phyloP scores from a whole-genome alignment of 2,113 vertebrate genomes.

The Melanostigma gelatinosum region DNA sequence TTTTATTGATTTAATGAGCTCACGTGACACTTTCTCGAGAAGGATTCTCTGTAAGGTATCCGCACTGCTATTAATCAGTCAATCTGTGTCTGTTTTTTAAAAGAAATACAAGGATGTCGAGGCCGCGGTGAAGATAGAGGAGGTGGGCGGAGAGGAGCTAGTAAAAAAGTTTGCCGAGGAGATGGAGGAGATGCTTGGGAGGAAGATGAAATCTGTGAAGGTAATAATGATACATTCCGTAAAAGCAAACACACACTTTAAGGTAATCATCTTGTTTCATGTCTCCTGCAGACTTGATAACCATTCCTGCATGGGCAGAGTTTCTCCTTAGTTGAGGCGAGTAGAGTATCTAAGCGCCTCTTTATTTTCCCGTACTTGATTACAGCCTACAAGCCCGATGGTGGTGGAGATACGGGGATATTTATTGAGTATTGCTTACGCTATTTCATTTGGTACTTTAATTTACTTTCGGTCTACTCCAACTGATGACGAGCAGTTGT shows the following conservation, averaged over 20 bases:
- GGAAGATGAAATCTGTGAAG: slow-evolving; percentile 95
- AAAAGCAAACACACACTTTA: background rate
- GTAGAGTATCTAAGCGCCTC: no score
- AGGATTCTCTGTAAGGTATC: background rate
- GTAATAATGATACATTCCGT: slow-evolving; percentile 66
- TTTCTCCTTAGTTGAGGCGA: no score
- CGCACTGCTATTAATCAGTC: background rate
- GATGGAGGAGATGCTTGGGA: slow-evolving; percentile 95
- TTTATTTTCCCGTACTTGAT: no score
- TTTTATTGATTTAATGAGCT: background rate
- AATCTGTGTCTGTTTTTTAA: slow-evolving; percentile 19
- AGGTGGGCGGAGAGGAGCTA: slow-evolving; percentile 92
- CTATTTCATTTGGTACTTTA: background rate
- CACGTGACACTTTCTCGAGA: background rate
- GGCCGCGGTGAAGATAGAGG: slow-evolving; percentile 88
- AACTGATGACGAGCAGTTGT: background rate
- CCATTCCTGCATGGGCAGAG: no score
- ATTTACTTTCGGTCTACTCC: no score
- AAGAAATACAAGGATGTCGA: slow-evolving; percentile 96
- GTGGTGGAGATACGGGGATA: no score
- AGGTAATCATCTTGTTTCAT: background rate
- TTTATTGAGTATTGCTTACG: background rate
- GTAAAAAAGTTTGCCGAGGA: slow-evolving; percentile 92
- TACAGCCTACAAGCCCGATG: no score
- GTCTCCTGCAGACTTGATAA: background rate